These are phyloP conservation scores for Alviniconcha strummeri DNA, from an alignment of 2,888 invertebrate genomes.

Conservation along the genomic window DNA sequence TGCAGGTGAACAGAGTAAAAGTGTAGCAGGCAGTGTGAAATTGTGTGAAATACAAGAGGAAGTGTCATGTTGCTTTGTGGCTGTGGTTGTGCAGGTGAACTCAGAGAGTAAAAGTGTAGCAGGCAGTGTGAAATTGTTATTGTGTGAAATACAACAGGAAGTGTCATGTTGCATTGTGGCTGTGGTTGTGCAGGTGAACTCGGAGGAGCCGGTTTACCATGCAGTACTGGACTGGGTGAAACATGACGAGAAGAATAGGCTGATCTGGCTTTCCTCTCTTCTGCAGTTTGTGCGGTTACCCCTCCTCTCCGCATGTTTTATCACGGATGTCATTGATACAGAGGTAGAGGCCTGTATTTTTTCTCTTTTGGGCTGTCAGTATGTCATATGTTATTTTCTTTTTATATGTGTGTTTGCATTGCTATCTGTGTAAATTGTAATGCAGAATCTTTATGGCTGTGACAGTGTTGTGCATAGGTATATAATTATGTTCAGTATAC, in stretches of 20 bases:
- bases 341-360: slow-evolving; percentile 53
- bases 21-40: no score
- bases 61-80: no score
- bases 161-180: background rate
- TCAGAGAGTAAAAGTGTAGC: no score
- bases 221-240: slow-evolving; percentile 70
- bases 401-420: background rate
- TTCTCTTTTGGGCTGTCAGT: background rate
- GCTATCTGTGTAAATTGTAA: background rate
- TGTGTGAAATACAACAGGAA: slow-evolving; percentile 45
- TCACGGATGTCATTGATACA: slow-evolving; percentile 70
- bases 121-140: no score
- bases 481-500: no score
- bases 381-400: background rate
- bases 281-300: slow-evolving; percentile 67
- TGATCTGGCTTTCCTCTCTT: slow-evolving; percentile 57
- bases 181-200: slow-evolving; percentile 54
- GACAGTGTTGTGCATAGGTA: no score
- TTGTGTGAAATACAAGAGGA: no score
- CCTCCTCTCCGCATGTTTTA: slow-evolving; percentile 65
- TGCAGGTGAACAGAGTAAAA: no score
- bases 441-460: no score
- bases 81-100: no score
- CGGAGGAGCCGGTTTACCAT: slow-evolving; percentile 71
- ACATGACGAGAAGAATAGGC: slow-evolving; percentile 55